Evolutionary conservation across 2,797 vertebrate genomes (phyloP), one percentile per base, ranked within the genome.

Genomic region (Alca torda): DNA sequence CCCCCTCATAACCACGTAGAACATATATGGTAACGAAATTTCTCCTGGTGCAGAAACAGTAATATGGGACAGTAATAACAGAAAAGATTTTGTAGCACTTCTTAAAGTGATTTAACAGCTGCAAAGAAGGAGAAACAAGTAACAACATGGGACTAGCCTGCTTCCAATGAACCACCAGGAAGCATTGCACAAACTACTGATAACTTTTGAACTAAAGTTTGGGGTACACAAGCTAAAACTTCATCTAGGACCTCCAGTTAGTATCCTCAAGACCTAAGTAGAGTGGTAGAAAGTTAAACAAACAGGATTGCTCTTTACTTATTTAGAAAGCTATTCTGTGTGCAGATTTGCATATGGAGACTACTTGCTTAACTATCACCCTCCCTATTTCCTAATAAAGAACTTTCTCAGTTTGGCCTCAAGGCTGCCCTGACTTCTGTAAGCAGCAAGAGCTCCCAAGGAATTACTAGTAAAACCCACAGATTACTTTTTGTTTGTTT

Each of bases 61-160:
- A 80, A 83, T 25, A 46, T 19, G 26, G 56, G 51, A 93, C 30
- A 70, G 60, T 21, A 80, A 77, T 24, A 87, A 78, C 35, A 65
- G 28, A 37, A 73, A 16, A 61, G 11, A 85, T 25, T 93, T 94
- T 75, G 72, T 28, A 89, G 65, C 54, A 84, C 11, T 64, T 60
- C 45, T 70, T 60, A 26, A 78, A 94, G 39, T 73, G 69, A 96
- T 75, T 87, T 61, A 87, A 75, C 54, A 94, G 74, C 59, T 93
- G 67, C 28, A 59, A 78, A 53, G n/a, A 59, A 73, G 46, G 13
- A 76, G 70, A 61, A 89, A 61, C 23, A 64, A 41, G 21, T 13
- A 78, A 65, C 3, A 78, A 13, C 25, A 28, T 2, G 6, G 28
- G 48, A 57, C 45, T 45, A 57, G 28, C 4, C n/a, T 53, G 57